Evolutionary conservation across 2,888 invertebrate species (phyloP), one percentile per base, ranked within the genome.

Genomic region (Tanytarsus gracilentus): DNA sequence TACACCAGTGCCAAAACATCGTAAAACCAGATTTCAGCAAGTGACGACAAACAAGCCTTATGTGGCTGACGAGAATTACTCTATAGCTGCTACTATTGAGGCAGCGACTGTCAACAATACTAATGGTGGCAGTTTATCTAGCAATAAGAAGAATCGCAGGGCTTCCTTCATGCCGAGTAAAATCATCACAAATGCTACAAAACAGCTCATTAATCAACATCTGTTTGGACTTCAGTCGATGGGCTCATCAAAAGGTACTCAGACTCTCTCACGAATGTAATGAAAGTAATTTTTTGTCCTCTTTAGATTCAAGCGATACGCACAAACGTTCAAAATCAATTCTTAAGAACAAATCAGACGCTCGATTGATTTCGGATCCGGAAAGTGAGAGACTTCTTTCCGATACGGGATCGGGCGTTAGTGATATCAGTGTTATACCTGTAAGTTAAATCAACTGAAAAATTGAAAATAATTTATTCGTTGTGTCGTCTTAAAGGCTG

Each of bases 11-110:
- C 88, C 88, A 69, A 89, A 88, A 74, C 88, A 88, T 75, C 82
- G 89, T 69, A 88, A 88, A 77, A 88, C 88, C 65, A 83, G 90
- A 67, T 88, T 90, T 74, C 88, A 88, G 75, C 88, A 89, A 80
- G 50, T 50, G 25, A 49, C 49, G 33, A 25, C 30, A 62, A 64
- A 26, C 50, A 68, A 74, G 62, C 73, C 76, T 33, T 68, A 76
- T 63, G 76, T 77, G 66, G 79, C 78, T 62, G 76, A 77, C 40
- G 65, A 70, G 61, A 71, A 69, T 62, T 75, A 77, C 33, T 80
- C 79, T 27, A 78, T 79, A 64, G 81, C 81, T 65, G 79, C 77
- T 68, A 69, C 79, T 64, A 76, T 76, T 63, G 68, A 69, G 2
- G 16, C 51, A 51, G 25, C 26, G 23, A 48, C 25, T 14, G 23